These are phyloP conservation scores for Solen grandis DNA, from an alignment of 1,140 invertebrate genomes.

Conservation along the genomic window DNA sequence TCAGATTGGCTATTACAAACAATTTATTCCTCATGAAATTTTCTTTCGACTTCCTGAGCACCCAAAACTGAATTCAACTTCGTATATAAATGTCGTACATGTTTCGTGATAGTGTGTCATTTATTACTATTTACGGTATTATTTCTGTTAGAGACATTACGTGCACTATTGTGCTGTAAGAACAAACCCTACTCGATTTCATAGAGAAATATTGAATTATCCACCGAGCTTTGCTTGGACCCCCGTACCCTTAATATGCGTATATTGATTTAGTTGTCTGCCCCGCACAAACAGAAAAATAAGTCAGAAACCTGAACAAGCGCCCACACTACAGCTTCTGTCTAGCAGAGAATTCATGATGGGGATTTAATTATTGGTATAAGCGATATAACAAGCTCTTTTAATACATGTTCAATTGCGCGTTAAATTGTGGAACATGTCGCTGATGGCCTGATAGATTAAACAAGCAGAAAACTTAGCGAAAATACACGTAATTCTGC, in stretches of 20 bases:
- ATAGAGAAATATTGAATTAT: not conserved
- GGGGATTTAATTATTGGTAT: not conserved
- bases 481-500: not conserved
- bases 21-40: not conserved
- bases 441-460: not conserved
- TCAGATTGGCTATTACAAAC: not conserved
- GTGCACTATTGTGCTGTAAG: not conserved
- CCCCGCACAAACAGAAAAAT: not conserved
- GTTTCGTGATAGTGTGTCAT: not conserved
- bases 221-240: not conserved
- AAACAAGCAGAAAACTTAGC: too few relatives aligned
- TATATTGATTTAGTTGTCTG: not conserved
- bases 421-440: not conserved
- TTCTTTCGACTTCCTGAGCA: not conserved
- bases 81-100: not conserved
- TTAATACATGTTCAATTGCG: not conserved
- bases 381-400: not conserved
- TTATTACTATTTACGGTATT: not conserved
- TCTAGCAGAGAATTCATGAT: not conserved
- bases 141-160: not conserved
- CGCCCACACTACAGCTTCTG: not conserved
- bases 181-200: not conserved
- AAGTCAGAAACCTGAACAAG: not conserved
- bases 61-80: not conserved
- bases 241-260: not conserved